A percentile compares a stretch with the other conserved stretches of the same genome.
These are phyloP conservation scores for Ctenodactylus gundi DNA, from an alignment of 2,113 vertebrate species.

Conservation along the genomic window DNA sequence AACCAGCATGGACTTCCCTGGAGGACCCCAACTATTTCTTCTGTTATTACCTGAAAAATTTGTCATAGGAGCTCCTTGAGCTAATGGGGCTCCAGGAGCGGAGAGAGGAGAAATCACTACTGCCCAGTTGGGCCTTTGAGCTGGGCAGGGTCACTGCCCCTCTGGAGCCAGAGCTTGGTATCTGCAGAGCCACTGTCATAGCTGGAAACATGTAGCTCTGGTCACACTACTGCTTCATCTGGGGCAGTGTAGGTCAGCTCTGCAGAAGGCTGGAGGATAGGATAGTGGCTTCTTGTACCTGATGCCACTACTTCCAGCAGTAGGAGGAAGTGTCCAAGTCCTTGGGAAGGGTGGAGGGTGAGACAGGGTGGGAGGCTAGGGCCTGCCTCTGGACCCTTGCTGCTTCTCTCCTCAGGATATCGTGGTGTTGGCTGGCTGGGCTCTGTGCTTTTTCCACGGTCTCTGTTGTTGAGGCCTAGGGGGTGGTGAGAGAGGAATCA, in stretches of 20 bases:
- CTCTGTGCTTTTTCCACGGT: background rate
- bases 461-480: no score
- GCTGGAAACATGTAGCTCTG: background rate
- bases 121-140: background rate
- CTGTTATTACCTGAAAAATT: background rate
- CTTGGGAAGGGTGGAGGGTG: background rate
- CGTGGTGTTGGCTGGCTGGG: background rate
- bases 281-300: background rate
- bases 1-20: no score
- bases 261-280: background rate
- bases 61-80: background rate
- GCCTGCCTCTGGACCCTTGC: background rate
- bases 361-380: background rate
- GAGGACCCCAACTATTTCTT: background rate
- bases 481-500: background rate
- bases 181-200: background rate
- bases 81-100: background rate
- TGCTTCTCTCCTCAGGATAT: background rate
- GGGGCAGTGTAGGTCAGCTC: background rate
- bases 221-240: background rate
- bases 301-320: background rate
- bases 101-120: background rate
- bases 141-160: background rate
- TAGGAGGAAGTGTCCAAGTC: background rate
- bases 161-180: background rate